Base-by-base conservation (phyloP, 2,888 invertebrate species). In the Troglohyphantes excavatus region DNA sequence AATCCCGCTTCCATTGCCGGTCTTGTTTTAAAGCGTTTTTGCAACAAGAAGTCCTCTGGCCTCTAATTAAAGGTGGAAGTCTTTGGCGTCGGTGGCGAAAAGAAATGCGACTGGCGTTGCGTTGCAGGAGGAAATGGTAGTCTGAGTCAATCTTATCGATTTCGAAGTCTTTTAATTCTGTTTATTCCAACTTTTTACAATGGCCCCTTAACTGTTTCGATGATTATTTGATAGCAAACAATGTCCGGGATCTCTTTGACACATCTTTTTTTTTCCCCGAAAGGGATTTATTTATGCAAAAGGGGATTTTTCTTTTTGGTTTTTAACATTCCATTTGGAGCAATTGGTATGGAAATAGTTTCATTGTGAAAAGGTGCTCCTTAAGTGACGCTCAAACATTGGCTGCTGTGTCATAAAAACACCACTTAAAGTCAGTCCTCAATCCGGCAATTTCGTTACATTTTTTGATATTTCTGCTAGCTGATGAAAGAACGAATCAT, bases 211-310 rank as follows among this genome's bases (percentile, higher is more conserved):
- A 87, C 68, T 76, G 67, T 73, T 27, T 27, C 67, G 59, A 88
- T 88, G 88, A 82, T 88, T 88, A 81, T 88, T 88, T 81, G 88
- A 88, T 88, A 67, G 82, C 88, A 88, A 75, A 88, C 88, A 88
- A 82, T 88, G 81, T 75, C 81, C 73, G 59, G 43, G 75, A 82
- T 81, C 73, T 88, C 82, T 88, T 88, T 88, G 88, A 88, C 88
- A 75, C 59, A 67, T 46, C 67, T 73, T 53, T 46, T 53, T 53
- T n/a, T 53, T 53, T 79, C 81, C 26, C 43, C 39, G 75, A 79
- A 81, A 33, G 72, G 73, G 73, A 88, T 82, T 88, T 88, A 82
- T 88, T 88, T 82, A 82, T 88, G 88, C 81, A 21, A 23, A 53
- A 21, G 21, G n/a, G 17, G 26, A n/a, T 23, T 6, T 29, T 2